Evolutionary conservation across 2,797 vertebrate species (phyloP).

Genomic region (Hipposideros larvatus): DNA sequence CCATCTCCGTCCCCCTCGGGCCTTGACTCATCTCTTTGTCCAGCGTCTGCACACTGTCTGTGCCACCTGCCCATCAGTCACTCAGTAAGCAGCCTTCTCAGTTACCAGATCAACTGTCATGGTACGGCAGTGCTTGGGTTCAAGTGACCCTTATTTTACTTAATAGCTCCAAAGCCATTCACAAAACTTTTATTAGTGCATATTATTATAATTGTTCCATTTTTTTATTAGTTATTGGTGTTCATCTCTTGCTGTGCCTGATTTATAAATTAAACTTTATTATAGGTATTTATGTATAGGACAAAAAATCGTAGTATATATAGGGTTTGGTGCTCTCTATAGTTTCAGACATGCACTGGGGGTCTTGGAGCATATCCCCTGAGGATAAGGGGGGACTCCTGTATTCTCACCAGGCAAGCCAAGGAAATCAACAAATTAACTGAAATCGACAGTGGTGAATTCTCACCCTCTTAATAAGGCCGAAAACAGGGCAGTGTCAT

Average conservation of each 20-base stretch:
- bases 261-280: background rate
- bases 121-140: too few relatives aligned
- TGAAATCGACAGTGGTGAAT: background rate
- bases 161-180: too few relatives aligned
- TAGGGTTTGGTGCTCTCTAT: background rate
- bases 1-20: background rate
- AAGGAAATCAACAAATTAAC: conserved; percentile 19
- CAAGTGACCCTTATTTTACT: too few relatives aligned
- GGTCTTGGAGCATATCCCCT: background rate
- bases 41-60: background rate
- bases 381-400: background rate
- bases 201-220: background rate
- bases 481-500: background rate
- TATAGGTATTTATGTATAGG: background rate
- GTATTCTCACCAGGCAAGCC: background rate
- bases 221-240: background rate
- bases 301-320: background rate
- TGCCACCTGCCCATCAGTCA: background rate
- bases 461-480: background rate
- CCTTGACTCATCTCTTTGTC: background rate
- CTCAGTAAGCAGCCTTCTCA: background rate
- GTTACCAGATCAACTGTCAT: too few relatives aligned
- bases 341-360: background rate
- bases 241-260: background rate
- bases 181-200: background rate